Percentiles rank a stretch among this genome's conserved stretches.
These are phyloP conservation scores for Troglohyphantes excavatus DNA, from an alignment of 2,888 invertebrate genomes.

Conservation along the genomic window DNA sequence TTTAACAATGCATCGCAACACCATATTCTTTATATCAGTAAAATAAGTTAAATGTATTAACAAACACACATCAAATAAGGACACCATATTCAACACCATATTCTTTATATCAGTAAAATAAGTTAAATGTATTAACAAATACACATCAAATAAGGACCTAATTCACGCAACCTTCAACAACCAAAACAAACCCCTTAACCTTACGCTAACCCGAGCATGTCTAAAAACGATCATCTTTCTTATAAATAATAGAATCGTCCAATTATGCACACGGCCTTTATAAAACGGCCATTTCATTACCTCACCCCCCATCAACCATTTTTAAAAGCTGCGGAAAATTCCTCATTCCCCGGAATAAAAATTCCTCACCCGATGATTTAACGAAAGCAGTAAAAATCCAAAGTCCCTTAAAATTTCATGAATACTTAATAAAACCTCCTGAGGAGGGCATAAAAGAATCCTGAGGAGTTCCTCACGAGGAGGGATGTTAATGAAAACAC, in stretches of 20 bases:
- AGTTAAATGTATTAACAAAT: too few species aligned
- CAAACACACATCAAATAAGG: too few species aligned
- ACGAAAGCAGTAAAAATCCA: conserved; percentile 76
- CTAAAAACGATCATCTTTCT: background rate
- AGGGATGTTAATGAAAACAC: conserved; percentile 77
- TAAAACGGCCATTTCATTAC: conserved; percentile 45
- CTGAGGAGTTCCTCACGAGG: conserved; percentile 42
- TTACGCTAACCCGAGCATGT: background rate
- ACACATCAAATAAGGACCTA: too few species aligned
- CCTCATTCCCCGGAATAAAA: conserved; percentile 53
- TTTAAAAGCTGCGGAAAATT: conserved; percentile 29
- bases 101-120: too few species aligned
- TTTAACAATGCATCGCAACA: too few species aligned
- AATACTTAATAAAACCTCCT: conserved; percentile 67
- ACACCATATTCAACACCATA: too few species aligned
- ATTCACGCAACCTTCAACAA: too few species aligned
- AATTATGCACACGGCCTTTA: conserved; percentile 13
- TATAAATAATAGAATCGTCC: background rate
- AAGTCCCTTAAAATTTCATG: conserved; percentile 66
- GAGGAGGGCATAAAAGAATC: conserved; percentile 51
- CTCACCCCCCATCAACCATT: conserved; percentile 28
- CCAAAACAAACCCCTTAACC: too few species aligned
- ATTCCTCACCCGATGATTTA: conserved; percentile 73
- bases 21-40: too few species aligned
- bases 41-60: too few species aligned